Percentiles rank a stretch among this genome's conserved stretches.
Evolutionary conservation across 1,140 invertebrate species (phyloP).

Genomic region (Dendrolimus punctatus): DNA sequence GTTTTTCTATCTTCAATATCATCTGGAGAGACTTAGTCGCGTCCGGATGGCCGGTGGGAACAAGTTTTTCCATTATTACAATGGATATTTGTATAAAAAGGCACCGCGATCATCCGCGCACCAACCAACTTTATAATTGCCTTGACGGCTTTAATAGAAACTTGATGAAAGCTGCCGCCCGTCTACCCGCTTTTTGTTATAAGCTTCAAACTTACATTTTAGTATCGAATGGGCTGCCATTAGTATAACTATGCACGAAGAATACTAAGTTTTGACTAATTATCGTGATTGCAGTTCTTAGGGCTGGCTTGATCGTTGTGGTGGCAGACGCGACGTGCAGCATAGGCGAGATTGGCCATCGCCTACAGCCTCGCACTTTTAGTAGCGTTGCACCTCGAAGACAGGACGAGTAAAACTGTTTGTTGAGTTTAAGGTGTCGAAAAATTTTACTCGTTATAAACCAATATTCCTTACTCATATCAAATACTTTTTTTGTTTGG

Average conservation of each 20-base stretch:
- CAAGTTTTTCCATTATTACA: constrained; percentile 67
- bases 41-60: constrained; percentile 31
- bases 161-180: constrained; percentile 62
- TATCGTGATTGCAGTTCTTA: too few species aligned
- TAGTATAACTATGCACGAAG: constrained; percentile 7
- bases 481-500: too few species aligned
- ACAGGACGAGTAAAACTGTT: too few species aligned
- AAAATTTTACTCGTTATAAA: too few species aligned
- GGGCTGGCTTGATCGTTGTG: too few species aligned
- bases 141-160: constrained; percentile 63
- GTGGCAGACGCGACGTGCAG: too few species aligned
- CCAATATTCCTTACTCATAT: too few species aligned
- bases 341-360: too few species aligned
- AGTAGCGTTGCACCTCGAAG: too few species aligned
- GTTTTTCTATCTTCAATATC: constrained; percentile 49
- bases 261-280: too few species aligned
- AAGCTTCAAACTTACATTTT: constrained; percentile 46
- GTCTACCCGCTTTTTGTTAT: constrained; percentile 43
- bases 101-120: constrained; percentile 41
- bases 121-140: constrained; percentile 62
- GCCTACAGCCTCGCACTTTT: too few species aligned
- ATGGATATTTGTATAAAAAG: constrained; percentile 64
- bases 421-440: too few species aligned
- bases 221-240: constrained; percentile 18
- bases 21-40: constrained; percentile 42